A percentile compares a stretch with the other conserved stretches of the same genome.
Conservation (phyloP, 2,888 invertebrate species). For the Mactromeris polynyma region DNA sequence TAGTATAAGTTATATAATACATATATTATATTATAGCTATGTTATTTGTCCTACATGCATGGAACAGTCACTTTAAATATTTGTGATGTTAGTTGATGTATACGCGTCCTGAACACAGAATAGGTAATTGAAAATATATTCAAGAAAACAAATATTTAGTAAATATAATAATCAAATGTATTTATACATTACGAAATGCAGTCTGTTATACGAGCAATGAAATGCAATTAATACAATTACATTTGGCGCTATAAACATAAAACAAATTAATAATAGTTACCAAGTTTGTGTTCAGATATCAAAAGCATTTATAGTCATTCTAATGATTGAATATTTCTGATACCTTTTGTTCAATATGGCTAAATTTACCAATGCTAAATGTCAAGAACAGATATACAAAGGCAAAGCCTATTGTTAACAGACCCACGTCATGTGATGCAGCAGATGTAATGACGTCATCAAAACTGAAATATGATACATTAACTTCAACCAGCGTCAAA, state of each 20-base stretch:
- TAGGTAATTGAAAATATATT: background rate
- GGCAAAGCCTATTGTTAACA: slow-evolving; percentile 90
- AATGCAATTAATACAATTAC: no score
- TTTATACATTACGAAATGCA: background rate
- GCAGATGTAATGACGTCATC: slow-evolving; percentile 77
- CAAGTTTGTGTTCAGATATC: background rate
- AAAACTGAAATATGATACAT: slow-evolving; percentile 73
- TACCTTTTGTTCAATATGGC: slow-evolving; percentile 92
- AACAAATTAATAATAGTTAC: background rate
- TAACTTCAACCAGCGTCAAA: background rate
- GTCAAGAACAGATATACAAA: slow-evolving; percentile 93
- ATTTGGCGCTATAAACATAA: no score
- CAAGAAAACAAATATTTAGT: background rate
- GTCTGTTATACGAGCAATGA: no score
- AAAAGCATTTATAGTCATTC: background rate
- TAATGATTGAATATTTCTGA: background rate
- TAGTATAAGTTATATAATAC: no score
- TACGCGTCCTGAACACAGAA: background rate
- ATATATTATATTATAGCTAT: background rate
- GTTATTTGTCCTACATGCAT: background rate
- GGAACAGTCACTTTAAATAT: background rate
- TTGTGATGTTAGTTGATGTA: background rate
- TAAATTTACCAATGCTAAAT: slow-evolving; percentile 91
- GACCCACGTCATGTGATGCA: slow-evolving; percentile 90
- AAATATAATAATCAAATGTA: background rate